phyloP scores from a whole-genome alignment of 1,140 invertebrate species.

The Brachionus asplanchnoidis region DNA sequence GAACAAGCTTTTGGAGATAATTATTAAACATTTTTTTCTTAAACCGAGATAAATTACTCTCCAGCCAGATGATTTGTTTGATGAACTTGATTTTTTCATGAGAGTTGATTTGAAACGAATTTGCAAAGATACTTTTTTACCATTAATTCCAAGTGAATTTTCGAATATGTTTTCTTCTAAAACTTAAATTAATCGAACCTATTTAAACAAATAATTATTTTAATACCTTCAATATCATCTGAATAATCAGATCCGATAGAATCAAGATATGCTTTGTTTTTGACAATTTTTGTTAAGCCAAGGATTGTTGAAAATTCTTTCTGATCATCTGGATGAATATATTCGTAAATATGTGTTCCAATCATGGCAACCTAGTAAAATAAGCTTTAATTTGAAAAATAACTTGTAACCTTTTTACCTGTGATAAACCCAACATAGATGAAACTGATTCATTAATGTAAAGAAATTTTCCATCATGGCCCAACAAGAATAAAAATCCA shows the following conservation, averaged over 20 bases:
- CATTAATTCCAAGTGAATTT: background rate
- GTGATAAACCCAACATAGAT: slow-evolving; percentile 15
- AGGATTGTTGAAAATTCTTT: background rate
- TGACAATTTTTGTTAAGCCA: background rate
- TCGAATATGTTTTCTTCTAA: background rate
- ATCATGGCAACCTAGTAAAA: slow-evolving; percentile 12
- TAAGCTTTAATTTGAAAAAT: background rate
- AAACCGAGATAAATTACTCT: background rate
- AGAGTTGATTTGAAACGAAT: slow-evolving; percentile 21
- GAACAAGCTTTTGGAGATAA: background rate
- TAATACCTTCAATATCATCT: background rate
- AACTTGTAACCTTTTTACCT: background rate
- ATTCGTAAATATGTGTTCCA: slow-evolving; percentile 28
- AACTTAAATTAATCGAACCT: background rate
- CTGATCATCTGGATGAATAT: slow-evolving; percentile 22
- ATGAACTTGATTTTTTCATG: slow-evolving; percentile 10
- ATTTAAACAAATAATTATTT: background rate
- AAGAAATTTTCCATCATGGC: slow-evolving; percentile 32
- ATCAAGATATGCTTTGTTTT: background rate
- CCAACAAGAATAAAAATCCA: slow-evolving; percentile 21
- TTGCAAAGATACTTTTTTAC: background rate
- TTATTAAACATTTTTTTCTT: background rate
- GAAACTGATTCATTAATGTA: slow-evolving; percentile 36
- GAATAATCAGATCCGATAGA: background rate
- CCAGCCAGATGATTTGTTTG: slow-evolving; percentile 9